A percentile compares a stretch with the other conserved stretches of the same genome.
phyloP scores from a whole-genome alignment of 2,113 vertebrate species.

The Hyperopisus bebe region DNA sequence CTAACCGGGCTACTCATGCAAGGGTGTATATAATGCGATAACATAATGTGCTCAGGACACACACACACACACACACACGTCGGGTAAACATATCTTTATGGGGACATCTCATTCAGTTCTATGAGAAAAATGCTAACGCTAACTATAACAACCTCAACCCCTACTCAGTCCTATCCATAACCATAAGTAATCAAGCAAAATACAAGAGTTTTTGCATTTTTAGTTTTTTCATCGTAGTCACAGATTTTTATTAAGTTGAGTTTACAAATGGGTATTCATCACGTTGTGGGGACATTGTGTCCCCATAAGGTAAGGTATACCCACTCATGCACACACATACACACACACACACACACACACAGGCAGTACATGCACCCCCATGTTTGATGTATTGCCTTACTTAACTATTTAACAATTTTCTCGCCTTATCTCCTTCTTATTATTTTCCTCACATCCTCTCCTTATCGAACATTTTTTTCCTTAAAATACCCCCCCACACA shows the following conservation, averaged over 20 bases:
- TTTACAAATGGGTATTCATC: too few species aligned
- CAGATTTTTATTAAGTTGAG: too few species aligned
- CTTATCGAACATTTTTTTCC: constrained; percentile 48
- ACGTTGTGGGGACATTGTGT: background rate
- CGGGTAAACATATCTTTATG: too few species aligned
- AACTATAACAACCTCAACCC: too few species aligned
- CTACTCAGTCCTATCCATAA: too few species aligned
- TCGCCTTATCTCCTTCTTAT: constrained; percentile 27
- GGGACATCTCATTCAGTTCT: too few species aligned
- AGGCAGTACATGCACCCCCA: constrained; percentile 4
- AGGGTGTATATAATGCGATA: background rate
- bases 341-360: constrained; percentile 12
- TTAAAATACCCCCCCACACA: constrained; percentile 41
- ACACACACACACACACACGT: constrained; percentile 11
- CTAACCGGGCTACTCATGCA: background rate
- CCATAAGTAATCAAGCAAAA: too few species aligned
- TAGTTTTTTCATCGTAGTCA: too few species aligned
- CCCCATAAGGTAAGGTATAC: background rate
- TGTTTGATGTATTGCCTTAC: constrained; percentile 13
- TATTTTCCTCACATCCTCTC: constrained; percentile 34
- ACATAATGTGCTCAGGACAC: background rate
- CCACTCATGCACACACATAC: constrained; percentile 7
- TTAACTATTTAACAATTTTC: constrained; percentile 30
- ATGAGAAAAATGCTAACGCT: too few species aligned
- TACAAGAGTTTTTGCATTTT: too few species aligned